Evolutionary conservation across 2,797 vertebrate species (phyloP), one percentile per base, ranked within the genome.

Genomic region (Rhabdomys pumilio): DNA sequence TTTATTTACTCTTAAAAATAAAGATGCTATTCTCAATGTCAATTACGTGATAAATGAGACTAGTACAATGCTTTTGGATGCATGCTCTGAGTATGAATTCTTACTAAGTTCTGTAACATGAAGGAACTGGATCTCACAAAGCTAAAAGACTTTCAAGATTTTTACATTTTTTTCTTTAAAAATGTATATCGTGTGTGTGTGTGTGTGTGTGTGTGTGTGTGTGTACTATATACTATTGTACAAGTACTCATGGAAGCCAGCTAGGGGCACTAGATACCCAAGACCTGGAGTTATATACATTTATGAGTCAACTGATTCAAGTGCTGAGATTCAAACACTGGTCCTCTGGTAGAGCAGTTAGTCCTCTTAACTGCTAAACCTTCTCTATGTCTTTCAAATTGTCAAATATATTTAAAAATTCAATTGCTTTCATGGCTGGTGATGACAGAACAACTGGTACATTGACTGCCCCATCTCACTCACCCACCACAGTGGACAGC

Each of bases 1-100:
- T 90, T 85, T 61, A 76, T 14, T 96, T n/a, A 91, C 50, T 84
- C 41, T 95, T 55, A 59, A 90, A 91, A 95, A 93, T 72, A 84
- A 61, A 57, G 67, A 20, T 61, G 69, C 92, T 88, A 67, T 2
- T 91, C 26, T 80, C 83, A 84, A 57, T 57, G 55, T 91, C 55
- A 9, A 12, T 94, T 91, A 47, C 81, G 67, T 94, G 19, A 55
- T 93, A 65, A 65, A 81, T 80, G 90, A 81, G 24, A 91, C 75
- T 87, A 77, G 77, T 77, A 47, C 2, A 67, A 19, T 84, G 80
- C 34, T 84, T 93, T 82, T 90, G 29, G 29, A 41, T 53, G 19
- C 14, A 76, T 24, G 90, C 44, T 89, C 44, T 87, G 57, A 73
- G 65, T 41, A 26, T 72, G 38, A 93, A 61, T 88, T 88, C 34